phyloP scores from a whole-genome alignment of 2,888 invertebrate species.

The Eilema sororculum region DNA sequence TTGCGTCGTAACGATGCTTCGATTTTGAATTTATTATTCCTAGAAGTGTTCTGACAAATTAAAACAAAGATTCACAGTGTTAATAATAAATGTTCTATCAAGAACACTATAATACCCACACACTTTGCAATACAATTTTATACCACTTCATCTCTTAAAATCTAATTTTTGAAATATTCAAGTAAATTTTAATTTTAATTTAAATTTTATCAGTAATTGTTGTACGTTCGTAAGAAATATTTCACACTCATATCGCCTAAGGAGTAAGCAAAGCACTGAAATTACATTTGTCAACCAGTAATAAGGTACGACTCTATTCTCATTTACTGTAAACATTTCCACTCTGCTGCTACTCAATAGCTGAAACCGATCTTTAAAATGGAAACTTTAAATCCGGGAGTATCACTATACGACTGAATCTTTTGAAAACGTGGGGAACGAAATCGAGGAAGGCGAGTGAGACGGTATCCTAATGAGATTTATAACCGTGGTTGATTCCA shows the following conservation, averaged over 20 bases:
- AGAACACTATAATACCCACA: background rate
- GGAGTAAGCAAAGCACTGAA: too few species aligned
- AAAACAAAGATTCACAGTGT: background rate
- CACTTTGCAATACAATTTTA: background rate
- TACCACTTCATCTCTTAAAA: too few species aligned
- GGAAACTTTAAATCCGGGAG: constrained; percentile 5
- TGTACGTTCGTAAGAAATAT: too few species aligned
- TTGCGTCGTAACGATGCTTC: background rate
- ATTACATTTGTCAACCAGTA: background rate
- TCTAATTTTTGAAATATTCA: too few species aligned
- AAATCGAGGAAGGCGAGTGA: constrained; percentile 64
- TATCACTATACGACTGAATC: constrained; percentile 59
- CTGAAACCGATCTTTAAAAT: background rate
- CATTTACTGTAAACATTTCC: background rate
- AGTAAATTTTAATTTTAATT: too few species aligned
- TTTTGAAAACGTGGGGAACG: constrained; percentile 68
- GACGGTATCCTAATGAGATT: constrained; percentile 72
- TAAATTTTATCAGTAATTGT: too few species aligned
- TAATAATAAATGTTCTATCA: background rate
- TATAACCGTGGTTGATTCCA: constrained; percentile 72
- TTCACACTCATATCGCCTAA: too few species aligned
- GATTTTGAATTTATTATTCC: constrained; percentile 11
- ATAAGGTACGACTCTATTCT: background rate
- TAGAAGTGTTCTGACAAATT: background rate
- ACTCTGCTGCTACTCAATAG: background rate